phyloP scores from a whole-genome alignment of 2,797 vertebrate genomes.

The Mastacembelus armatus region DNA sequence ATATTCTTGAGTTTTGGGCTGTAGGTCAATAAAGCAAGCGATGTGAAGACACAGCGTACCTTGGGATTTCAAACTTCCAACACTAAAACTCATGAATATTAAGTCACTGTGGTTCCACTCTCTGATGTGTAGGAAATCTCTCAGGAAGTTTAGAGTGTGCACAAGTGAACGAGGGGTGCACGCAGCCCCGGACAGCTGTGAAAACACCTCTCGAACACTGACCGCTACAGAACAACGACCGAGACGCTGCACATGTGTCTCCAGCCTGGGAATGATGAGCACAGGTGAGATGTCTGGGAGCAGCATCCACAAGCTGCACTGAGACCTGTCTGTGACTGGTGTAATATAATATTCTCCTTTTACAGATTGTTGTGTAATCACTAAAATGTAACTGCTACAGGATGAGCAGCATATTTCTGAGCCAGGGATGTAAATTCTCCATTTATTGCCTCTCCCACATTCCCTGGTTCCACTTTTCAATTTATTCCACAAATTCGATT shows the following conservation, averaged over 20 bases:
- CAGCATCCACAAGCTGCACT: neutral
- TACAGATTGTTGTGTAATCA: conserved; percentile 10
- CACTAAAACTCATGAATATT: neutral
- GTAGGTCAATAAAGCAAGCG: too few relatives aligned
- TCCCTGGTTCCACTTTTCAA: conserved; percentile 34
- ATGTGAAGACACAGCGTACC: neutral
- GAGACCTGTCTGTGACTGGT: neutral
- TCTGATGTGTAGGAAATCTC: conserved; percentile 51
- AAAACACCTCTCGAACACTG: conserved; percentile 59
- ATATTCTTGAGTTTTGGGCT: too few relatives aligned
- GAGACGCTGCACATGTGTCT: conserved; percentile 45
- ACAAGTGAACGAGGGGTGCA: conserved; percentile 46
- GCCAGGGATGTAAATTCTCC: conserved; percentile 16
- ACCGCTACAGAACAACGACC: conserved; percentile 32
- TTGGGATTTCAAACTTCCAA: neutral
- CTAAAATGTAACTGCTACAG: neutral
- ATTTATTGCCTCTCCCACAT: neutral
- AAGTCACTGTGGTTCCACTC: conserved; percentile 25
- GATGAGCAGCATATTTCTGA: conserved; percentile 3
- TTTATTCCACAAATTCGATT: conserved; percentile 57
- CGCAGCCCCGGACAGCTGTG: conserved; percentile 66
- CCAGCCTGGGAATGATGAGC: conserved; percentile 39
- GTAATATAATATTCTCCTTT: neutral
- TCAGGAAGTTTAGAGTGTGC: conserved; percentile 48
- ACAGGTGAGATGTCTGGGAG: conserved; percentile 20